Evolutionary conservation across 2,888 invertebrate genomes (phyloP).

Genomic region (Athalia circularis): DNA sequence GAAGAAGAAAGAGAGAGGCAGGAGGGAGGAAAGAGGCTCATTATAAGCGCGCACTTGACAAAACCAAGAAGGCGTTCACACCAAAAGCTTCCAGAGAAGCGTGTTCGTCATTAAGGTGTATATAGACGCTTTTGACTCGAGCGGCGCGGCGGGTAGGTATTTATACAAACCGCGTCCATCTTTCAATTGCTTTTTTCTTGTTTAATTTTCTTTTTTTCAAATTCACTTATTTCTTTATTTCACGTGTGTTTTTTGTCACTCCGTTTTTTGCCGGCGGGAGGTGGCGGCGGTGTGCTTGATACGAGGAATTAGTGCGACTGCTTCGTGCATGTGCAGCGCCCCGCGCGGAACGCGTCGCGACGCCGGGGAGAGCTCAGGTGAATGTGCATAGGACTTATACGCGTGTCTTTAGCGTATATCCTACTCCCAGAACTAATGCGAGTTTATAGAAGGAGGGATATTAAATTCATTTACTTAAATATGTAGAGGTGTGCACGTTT

Average conservation of each 20-base stretch:
- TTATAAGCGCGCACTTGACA: slow-evolving; percentile 65
- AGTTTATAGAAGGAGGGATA: slow-evolving; percentile 51
- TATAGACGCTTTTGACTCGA: slow-evolving; percentile 32
- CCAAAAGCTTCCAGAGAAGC: slow-evolving; percentile 27
- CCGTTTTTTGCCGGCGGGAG: too few relatives aligned
- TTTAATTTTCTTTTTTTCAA: not conserved
- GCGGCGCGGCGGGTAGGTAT: not conserved
- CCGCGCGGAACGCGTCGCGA: not conserved
- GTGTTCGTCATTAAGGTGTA: slow-evolving; percentile 31
- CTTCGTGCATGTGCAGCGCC: too few relatives aligned
- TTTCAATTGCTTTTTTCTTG: not conserved
- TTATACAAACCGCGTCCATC: not conserved
- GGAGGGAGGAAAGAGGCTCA: slow-evolving; percentile 55
- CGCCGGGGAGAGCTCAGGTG: too few relatives aligned
- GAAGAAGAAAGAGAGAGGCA: not conserved
- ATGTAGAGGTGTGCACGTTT: too few relatives aligned
- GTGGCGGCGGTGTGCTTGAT: too few relatives aligned
- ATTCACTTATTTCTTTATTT: not conserved
- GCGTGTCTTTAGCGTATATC: too few relatives aligned
- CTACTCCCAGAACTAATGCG: not conserved
- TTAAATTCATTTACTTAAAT: slow-evolving; percentile 60
- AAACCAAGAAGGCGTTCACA: slow-evolving; percentile 51
- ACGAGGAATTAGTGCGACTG: too few relatives aligned
- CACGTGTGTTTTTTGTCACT: too few relatives aligned
- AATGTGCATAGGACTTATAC: too few relatives aligned